Base-by-base conservation (phyloP, 2,888 invertebrate species). In the Chouioia cunea region DNA sequence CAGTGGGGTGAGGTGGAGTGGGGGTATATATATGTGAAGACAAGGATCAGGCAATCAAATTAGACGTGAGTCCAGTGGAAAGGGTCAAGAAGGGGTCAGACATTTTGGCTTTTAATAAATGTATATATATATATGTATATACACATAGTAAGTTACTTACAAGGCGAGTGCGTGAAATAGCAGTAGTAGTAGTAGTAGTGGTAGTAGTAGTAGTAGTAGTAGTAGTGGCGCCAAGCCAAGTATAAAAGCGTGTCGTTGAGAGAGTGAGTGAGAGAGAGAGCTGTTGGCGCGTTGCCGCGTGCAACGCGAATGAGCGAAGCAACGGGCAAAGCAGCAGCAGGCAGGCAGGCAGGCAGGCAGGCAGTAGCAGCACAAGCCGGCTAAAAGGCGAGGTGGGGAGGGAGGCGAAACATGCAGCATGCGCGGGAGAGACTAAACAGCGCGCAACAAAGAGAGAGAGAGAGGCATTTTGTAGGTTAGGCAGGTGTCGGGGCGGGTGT, bases 351-450 rank as follows among this genome's bases (percentile, higher is more conserved):
- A 66, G 54, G 57, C 53, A 70, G 67, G 73, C 66, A 60, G n/a
- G n/a, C n/a, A n/a, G 65, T 50, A 47, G 59, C 48, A 27, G 27
- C 27, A 27, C 27, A 36, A 36, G 36, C 36, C 36, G 36, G 36
- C 36, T 36, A 48, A 54, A 67, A 64, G 74, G 27, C 43, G 62
- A 48, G 57, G 44, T 62, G 46, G 65, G 65, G 27, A 53, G 65
- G 58, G 44, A 36, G 54, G 36, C 36, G 36, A 36, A 36, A 36
- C 36, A 36, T 36, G 36, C 36, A 36, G 36, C 36, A 36, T 36
- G 36, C 71, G 71, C 60, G 70, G 68, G 74, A 65, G 72, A 57
- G 73, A 73, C 75, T 71, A 69, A 72, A 68, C 70, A 71, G 58
- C 52, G 71, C 64, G 76, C 50, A 68, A 66, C 57, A 62, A 71